Evolutionary conservation across 2,797 vertebrate species (phyloP).

Genomic region (Cynopterus sphinx): DNA sequence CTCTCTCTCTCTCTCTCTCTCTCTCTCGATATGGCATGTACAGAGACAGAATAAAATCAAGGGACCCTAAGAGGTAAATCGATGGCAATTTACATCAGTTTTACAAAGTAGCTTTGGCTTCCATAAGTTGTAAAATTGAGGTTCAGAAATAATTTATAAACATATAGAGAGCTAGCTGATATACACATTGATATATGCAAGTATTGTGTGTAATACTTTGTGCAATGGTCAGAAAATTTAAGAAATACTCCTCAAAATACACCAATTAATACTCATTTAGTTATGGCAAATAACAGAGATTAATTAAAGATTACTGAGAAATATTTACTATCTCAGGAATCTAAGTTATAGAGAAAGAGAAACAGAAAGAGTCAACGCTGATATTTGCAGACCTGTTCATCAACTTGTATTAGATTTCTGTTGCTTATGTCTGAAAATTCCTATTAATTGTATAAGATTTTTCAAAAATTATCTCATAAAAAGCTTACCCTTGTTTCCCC

Average conservation of each 20-base stretch:
- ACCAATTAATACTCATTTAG: neutral
- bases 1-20: neutral
- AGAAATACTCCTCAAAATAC: neutral
- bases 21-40: too few relatives aligned
- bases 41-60: neutral
- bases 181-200: neutral
- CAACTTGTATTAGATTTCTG: neutral
- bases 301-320: neutral
- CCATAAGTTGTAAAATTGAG: neutral
- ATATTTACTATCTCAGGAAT: neutral
- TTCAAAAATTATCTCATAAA: neutral
- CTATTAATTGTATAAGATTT: neutral
- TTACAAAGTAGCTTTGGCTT: neutral
- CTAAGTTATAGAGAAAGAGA: neutral
- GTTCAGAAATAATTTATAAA: neutral
- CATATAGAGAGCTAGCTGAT: neutral
- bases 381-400: neutral
- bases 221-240: neutral
- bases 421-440: neutral
- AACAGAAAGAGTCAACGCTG: neutral
- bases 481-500: neutral
- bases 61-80: neutral
- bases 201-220: neutral
- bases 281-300: neutral
- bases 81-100: neutral